These are phyloP conservation scores for Exaiptasia diaphana DNA, from an alignment of 64 coral and sea anemone genomes.

Conservation along the genomic window DNA sequence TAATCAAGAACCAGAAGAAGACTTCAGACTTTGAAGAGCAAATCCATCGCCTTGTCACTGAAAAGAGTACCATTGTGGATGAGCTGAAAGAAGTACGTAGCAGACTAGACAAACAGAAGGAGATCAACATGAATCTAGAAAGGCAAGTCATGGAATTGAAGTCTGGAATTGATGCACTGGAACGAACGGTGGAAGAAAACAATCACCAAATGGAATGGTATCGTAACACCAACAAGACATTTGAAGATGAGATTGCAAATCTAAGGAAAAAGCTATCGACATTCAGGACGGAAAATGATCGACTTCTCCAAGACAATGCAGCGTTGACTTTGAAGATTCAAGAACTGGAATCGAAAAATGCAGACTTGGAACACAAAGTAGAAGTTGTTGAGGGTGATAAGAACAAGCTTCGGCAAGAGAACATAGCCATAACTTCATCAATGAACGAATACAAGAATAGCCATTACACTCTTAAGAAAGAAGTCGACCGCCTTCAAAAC, in stretches of 20 bases:
- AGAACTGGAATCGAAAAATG: conserved; percentile 69
- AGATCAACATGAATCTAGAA: conserved; percentile 57
- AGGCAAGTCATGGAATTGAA: conserved; percentile 62
- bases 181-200: conserved; percentile 51
- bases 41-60: conserved; percentile 62
- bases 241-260: conserved; percentile 75
- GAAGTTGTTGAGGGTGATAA: conserved; percentile 76
- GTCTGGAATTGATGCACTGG: conserved; percentile 56
- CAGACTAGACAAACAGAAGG: conserved; percentile 62
- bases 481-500: conserved; percentile 81
- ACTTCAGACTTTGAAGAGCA: conserved; percentile 65
- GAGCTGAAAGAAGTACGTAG: conserved; percentile 62
- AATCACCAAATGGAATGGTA: conserved; percentile 91
- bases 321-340: conserved; percentile 61
- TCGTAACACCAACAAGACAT: conserved; percentile 32
- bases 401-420: conserved; percentile 83
- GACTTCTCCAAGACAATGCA: conserved; percentile 66
- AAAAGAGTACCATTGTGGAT: conserved; percentile 52
- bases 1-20: conserved; percentile 88
- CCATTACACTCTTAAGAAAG: conserved; percentile 70
- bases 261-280: conserved; percentile 63
- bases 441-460: conserved; percentile 81
- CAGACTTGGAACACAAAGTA: conserved; percentile 59
- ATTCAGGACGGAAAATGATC: conserved; percentile 69
- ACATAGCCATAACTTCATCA: conserved; percentile 31